Evolutionary conservation across 2,113 vertebrate genomes (phyloP).

Genomic region (Addax nasomaculatus): DNA sequence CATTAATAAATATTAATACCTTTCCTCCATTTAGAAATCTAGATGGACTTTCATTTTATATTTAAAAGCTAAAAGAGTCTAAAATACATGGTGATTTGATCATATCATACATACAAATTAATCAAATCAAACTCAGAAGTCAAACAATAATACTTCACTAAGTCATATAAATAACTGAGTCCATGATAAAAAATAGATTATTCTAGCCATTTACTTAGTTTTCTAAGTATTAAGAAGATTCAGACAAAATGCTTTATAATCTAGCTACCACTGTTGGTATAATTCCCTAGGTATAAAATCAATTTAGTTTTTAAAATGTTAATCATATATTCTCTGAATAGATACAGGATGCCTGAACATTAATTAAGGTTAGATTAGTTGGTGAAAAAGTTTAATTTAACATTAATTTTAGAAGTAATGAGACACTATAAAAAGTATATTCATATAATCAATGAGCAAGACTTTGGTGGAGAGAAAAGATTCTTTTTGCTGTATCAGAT

Average conservation of each 20-base stretch:
- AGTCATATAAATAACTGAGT: background rate
- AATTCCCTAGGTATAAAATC: slow-evolving; percentile 41
- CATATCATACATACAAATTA: background rate
- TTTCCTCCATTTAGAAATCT: background rate
- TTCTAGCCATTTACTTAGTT: background rate
- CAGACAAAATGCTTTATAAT: slow-evolving; percentile 30
- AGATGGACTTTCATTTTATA: background rate
- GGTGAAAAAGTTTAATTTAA: slow-evolving; percentile 51
- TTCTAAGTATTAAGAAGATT: slow-evolving; percentile 24
- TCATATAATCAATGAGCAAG: slow-evolving; percentile 12
- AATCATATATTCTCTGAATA: slow-evolving; percentile 49
- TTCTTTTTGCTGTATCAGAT: background rate
- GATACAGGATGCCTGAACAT: slow-evolving; percentile 7
- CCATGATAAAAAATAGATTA: background rate
- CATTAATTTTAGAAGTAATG: slow-evolving; percentile 35
- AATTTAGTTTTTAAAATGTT: slow-evolving; percentile 48
- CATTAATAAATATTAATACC: background rate
- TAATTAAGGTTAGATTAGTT: slow-evolving; percentile 58
- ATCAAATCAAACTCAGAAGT: background rate
- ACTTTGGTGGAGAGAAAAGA: slow-evolving; percentile 3
- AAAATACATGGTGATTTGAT: background rate
- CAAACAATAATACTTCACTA: background rate
- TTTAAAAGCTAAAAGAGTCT: slow-evolving; percentile 1
- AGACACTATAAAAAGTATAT: slow-evolving; percentile 49
- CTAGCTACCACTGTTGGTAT: background rate